A percentile compares a stretch with the other conserved stretches of the same genome.
Conservation (phyloP, 2,113 vertebrate genomes). For the Struthio camelus region DNA sequence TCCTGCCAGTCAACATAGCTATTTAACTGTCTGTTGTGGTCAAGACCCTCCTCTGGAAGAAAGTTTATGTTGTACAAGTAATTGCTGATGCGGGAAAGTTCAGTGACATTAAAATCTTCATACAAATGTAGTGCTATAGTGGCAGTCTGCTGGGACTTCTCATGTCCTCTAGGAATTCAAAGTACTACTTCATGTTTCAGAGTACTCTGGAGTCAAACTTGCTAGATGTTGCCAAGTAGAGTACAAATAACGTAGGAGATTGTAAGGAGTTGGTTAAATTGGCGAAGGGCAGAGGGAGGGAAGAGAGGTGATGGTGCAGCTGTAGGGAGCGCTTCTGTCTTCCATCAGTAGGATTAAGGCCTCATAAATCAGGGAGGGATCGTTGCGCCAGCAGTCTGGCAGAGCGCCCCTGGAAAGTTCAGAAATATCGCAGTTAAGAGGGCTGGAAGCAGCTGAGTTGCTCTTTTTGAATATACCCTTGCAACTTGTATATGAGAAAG, state of each 20-base stretch:
- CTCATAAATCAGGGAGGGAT: neutral
- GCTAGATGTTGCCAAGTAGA: neutral
- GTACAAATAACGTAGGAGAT: accelerated
- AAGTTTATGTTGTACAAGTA: neutral
- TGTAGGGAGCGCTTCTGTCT: neutral
- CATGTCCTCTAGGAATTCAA: neutral
- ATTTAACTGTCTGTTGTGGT: neutral
- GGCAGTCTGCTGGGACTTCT: neutral
- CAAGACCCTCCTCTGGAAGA: neutral
- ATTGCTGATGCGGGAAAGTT: neutral
- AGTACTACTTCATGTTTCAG: neutral
- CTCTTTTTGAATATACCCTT: neutral
- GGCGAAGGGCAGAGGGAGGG: neutral
- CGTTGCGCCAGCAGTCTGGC: neutral
- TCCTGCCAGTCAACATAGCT: neutral
- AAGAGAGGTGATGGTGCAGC: neutral
- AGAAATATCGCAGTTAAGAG: neutral
- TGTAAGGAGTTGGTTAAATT: accelerated
- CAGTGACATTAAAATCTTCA: neutral
- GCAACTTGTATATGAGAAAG: neutral
- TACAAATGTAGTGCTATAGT: accelerated
- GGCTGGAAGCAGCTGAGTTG: neutral
- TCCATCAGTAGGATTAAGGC: neutral
- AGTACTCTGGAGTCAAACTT: neutral
- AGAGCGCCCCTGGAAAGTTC: neutral